Evolutionary conservation across 2,113 vertebrate genomes (phyloP).

Genomic region (Pseudois nayaur): DNA sequence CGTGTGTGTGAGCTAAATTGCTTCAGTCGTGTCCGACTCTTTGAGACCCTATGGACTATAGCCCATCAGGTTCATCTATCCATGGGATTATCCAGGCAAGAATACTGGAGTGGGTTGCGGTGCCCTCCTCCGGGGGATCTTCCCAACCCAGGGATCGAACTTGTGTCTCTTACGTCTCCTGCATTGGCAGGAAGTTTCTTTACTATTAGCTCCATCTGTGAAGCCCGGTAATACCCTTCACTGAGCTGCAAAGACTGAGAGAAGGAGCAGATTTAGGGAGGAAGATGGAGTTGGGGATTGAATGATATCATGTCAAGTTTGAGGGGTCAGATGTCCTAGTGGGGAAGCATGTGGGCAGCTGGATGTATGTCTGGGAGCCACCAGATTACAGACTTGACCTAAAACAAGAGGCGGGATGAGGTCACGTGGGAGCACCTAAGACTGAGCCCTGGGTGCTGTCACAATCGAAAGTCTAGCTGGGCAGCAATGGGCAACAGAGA

Average conservation of each 20-base stretch:
- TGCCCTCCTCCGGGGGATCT: background rate
- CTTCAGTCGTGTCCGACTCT: background rate
- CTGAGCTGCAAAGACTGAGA: background rate
- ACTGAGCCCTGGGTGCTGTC: background rate
- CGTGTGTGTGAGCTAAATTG: background rate
- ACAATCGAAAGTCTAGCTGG: background rate
- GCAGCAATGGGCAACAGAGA: background rate
- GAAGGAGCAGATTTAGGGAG: background rate
- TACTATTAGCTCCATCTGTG: background rate
- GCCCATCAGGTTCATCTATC: accelerated
- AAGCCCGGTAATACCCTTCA: background rate
- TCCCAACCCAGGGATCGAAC: background rate
- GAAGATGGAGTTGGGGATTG: background rate
- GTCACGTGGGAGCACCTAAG: background rate
- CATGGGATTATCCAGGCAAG: background rate
- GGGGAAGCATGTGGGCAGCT: background rate
- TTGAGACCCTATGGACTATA: background rate
- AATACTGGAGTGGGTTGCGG: background rate
- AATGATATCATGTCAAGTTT: background rate
- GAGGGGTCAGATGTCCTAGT: background rate
- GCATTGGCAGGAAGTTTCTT: background rate
- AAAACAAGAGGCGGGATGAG: background rate
- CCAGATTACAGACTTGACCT: background rate
- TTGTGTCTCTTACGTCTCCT: background rate
- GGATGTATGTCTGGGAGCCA: background rate